Evolutionary conservation across 2,888 invertebrate species (phyloP).

Genomic region (Myopa testacea): DNA sequence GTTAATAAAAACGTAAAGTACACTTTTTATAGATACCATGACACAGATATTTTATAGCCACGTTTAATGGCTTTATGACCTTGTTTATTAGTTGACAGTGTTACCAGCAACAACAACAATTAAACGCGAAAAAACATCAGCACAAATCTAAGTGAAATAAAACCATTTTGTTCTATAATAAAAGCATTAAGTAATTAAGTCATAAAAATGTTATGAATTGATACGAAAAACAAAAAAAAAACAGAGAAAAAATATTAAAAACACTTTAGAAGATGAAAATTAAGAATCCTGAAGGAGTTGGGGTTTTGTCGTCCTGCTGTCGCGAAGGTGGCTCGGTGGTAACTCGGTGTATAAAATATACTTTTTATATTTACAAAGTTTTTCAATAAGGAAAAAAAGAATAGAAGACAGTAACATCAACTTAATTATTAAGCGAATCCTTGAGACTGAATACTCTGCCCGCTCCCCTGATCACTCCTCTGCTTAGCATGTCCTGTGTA

Average conservation of each 20-base stretch:
- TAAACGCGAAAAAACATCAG: background rate
- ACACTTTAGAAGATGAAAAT: background rate
- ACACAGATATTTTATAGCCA: constrained; percentile 5
- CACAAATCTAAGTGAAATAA: constrained; percentile 5
- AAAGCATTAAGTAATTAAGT: constrained; percentile 39
- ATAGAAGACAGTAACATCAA: background rate
- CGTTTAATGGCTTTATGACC: background rate
- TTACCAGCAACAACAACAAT: background rate
- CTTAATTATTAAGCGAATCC: background rate
- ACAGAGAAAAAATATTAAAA: background rate
- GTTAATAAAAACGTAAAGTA: too few relatives aligned
- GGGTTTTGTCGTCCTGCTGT: background rate
- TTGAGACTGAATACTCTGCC: background rate
- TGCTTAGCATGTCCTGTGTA: too few relatives aligned
- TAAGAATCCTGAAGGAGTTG: background rate
- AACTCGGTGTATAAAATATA: background rate
- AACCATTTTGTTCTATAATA: constrained; percentile 20
- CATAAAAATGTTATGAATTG: constrained; percentile 30
- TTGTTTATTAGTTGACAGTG: constrained; percentile 11
- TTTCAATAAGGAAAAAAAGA: constrained; percentile 10
- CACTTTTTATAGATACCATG: background rate
- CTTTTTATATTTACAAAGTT: background rate
- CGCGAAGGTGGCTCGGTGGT: background rate
- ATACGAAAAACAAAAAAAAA: background rate
- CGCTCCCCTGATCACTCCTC: too few relatives aligned